Conservation (phyloP, 2,888 invertebrate genomes). For the Dinocampus coccinellae region DNA sequence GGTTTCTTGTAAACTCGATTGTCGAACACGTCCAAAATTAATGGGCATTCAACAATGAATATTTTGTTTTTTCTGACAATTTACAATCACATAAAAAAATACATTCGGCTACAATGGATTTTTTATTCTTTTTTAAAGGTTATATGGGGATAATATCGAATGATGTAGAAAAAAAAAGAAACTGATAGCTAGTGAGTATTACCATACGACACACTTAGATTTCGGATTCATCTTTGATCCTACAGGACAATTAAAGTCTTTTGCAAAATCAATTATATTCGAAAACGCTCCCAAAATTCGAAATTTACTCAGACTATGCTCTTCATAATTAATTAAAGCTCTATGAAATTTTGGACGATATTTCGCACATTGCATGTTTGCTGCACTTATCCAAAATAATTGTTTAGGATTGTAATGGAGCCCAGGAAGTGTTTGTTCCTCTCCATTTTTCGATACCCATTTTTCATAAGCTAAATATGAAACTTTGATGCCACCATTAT, state of each 20-base stretch:
- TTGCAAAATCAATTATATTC: constrained; percentile 73
- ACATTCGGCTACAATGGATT: no score
- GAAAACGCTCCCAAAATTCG: constrained; percentile 74
- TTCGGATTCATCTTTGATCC: constrained; percentile 75
- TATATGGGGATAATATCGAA: no score
- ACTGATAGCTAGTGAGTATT: no score
- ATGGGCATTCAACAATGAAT: no score
- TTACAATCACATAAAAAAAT: no score
- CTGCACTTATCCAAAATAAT: constrained; percentile 75
- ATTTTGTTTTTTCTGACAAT: no score
- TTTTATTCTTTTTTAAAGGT: no score
- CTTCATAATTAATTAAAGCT: constrained; percentile 83
- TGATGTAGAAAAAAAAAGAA: no score
- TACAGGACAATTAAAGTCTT: constrained; percentile 74
- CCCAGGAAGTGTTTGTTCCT: constrained; percentile 80
- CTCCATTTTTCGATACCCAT: constrained; percentile 75
- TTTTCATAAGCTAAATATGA: constrained; percentile 85
- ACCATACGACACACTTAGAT: constrained; percentile 76
- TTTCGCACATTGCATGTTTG: constrained; percentile 75
- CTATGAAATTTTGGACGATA: constrained; percentile 78
- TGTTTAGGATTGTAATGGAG: constrained; percentile 78
- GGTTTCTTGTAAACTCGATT: no score
- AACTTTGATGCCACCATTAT: constrained; percentile 93
- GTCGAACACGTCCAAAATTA: no score
- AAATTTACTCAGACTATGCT: constrained; percentile 78